Base-by-base conservation (phyloP, 2,888 invertebrate genomes). In the Scelioninae gen. 2 region DNA sequence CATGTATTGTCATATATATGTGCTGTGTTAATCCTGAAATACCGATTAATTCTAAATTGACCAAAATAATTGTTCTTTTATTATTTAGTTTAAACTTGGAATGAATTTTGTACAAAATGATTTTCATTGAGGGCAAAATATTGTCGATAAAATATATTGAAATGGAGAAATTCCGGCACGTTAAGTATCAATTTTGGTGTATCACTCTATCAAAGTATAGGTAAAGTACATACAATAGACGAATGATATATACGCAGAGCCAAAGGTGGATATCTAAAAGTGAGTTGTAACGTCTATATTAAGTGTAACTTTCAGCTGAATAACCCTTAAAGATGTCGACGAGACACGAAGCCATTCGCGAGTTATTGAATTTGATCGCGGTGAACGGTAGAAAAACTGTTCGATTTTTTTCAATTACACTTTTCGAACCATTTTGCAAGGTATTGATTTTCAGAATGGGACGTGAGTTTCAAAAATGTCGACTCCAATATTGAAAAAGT, bases 231-330 rank as follows among this genome's bases (percentile, higher is more conserved):
- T 55, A 55, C 61, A 53, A 61, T 58, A 50, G 33, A 48, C 22
- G 37, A 53, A 69, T 48, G 41, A 41, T 41, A 39, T 25, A 35
- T 41, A 64, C 1, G 10, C 9, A 11, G 3, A 39, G 22, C 52
- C n/a, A 28, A n/a, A 68, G 39, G 25, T 52, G 57, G 48, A 52
- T 68, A 65, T 39, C 46, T 45, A 11, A 22, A 31, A 55, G 39
- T 65, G 55, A 65, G 16, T 53, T 61, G 61, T 61, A 48, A 61
- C 53, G 64, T 55, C 65, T 55, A 52, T 68, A 68, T 68, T 68
- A 68, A 68, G 43, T 52, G 45, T 68, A 69, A 53, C 53, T 60
- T 69, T 60, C 60, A 53, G 19, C 46, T 60, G 68, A 53, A 53
- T 69, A 52, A 60, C 52, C 52, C 52, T 68, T 58, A 41, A 60